phyloP scores from a whole-genome alignment of 2,113 vertebrate genomes.

The Channa maculata region DNA sequence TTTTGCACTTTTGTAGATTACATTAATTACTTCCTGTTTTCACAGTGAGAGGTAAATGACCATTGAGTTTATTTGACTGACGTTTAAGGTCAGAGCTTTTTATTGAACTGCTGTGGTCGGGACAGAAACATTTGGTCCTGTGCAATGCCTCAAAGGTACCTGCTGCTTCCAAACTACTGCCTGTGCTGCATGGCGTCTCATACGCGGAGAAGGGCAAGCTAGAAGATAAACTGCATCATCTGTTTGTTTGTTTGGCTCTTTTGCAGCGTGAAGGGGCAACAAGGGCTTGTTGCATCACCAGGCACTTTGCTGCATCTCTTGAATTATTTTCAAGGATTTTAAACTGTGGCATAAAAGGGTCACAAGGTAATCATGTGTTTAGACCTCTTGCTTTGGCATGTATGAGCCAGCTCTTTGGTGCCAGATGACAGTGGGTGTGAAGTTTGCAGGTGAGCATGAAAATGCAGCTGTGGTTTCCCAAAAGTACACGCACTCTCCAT shows the following conservation, averaged over 20 bases:
- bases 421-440: constrained; percentile 13
- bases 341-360: neutral
- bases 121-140: constrained; percentile 64
- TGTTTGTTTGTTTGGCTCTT: constrained; percentile 1
- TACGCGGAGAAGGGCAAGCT: constrained; percentile 32
- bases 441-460: constrained; percentile 42
- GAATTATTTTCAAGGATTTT: constrained; percentile 1
- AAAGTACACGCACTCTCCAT: constrained; percentile 19
- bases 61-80: constrained; percentile 55
- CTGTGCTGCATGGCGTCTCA: constrained; percentile 36
- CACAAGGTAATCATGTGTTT: constrained; percentile 10
- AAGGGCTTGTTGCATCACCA: neutral
- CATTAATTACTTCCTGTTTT: constrained; percentile 54
- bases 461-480: constrained; percentile 35
- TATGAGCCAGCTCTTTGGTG: constrained; percentile 19
- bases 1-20: constrained; percentile 64
- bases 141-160: constrained; percentile 49
- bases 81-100: constrained; percentile 69
- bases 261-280: neutral
- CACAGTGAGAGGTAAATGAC: constrained; percentile 14
- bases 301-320: constrained; percentile 1
- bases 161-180: constrained; percentile 58
- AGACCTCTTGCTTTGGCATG: neutral
- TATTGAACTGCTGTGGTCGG: constrained; percentile 61
- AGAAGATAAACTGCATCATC: constrained; percentile 41